Base-by-base conservation (phyloP, 2,888 invertebrate species). In the Caenorhabditis sp. region DNA sequence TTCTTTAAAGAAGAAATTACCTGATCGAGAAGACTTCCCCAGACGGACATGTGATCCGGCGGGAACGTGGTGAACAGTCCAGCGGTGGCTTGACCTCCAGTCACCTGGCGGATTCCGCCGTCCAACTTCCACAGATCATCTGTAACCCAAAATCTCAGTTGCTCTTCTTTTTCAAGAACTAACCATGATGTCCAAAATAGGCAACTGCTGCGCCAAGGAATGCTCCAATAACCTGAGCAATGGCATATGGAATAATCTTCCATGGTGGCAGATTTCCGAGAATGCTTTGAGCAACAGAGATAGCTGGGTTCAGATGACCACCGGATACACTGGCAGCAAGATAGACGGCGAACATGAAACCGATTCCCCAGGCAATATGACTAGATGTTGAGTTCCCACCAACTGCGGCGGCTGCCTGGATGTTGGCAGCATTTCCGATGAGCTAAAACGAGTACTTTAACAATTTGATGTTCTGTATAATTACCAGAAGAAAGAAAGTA, bases 1-100 rank as follows among this genome's bases (percentile, higher is more conserved):
- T 47, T 47, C 18, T 20, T n/a, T 18, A 20, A 47, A 47, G 47
- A 47, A 47, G 47, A 47, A 47, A n/a, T 18, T 47, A 92, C 93
- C 93, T 94, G 94, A 88, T 94, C 94, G 5, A 92, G 90, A n/a
- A 94, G 88, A 9, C 92, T 92, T 37, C 92, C 92, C 55, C 89
- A 88, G 5, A 91, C 88, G 13, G 92, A 90, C 44, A 93, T 92
- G 83, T 92, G 93, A 4, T 88, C 85, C 24, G 92, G 89, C 3
- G 94, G 94, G 83, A 93, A 94, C 1, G 94, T 94, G 26, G 93
- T 91, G 89, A 93, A 94, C 50, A 94, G 93, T 13, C 93, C 93
- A 1, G 94, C 94, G 1, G 94, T 94, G 9, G 89, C 92, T 9
- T 89, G 84, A 6, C 85, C 80, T 8, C 93, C 92, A n/a, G 85